phyloP scores from a whole-genome alignment of 2,888 invertebrate species.

The Entomobrya proxima region DNA sequence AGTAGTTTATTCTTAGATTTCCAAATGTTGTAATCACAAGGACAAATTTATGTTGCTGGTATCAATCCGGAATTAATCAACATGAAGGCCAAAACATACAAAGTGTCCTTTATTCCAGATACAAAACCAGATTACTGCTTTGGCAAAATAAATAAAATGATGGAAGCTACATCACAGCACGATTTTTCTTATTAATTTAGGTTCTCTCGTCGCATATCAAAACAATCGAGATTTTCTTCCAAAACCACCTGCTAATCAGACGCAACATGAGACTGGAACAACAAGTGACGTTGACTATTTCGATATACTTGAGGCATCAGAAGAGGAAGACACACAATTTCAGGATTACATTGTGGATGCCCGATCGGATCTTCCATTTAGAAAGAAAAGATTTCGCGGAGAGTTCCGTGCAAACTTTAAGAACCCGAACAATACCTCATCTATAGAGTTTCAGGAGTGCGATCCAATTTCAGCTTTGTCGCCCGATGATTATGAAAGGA shows the following conservation, averaged over 20 bases:
- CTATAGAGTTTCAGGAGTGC: conserved; percentile 36
- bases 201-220: conserved; percentile 50
- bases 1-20: no score
- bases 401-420: conserved; percentile 28
- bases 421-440: not conserved
- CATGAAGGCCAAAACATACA: no score
- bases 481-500: conserved; percentile 17
- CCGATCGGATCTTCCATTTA: conserved; percentile 24
- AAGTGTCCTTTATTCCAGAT: no score
- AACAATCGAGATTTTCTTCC: conserved; percentile 56
- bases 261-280: conserved; percentile 23
- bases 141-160: not conserved
- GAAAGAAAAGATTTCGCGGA: conserved; percentile 34
- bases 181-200: no score
- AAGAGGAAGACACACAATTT: conserved; percentile 49
- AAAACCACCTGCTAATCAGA: conserved; percentile 56
- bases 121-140: no score
- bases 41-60: no score
- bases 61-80: no score
- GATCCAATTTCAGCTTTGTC: conserved; percentile 40
- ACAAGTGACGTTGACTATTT: conserved; percentile 50
- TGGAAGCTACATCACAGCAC: no score
- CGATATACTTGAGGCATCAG: conserved; percentile 51
- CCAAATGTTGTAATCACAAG: no score
- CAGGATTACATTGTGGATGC: conserved; percentile 56